A percentile compares a stretch with the other conserved stretches of the same genome.
Evolutionary conservation across 1,140 invertebrate species (phyloP).

Genomic region (Eurosta solidaginis): DNA sequence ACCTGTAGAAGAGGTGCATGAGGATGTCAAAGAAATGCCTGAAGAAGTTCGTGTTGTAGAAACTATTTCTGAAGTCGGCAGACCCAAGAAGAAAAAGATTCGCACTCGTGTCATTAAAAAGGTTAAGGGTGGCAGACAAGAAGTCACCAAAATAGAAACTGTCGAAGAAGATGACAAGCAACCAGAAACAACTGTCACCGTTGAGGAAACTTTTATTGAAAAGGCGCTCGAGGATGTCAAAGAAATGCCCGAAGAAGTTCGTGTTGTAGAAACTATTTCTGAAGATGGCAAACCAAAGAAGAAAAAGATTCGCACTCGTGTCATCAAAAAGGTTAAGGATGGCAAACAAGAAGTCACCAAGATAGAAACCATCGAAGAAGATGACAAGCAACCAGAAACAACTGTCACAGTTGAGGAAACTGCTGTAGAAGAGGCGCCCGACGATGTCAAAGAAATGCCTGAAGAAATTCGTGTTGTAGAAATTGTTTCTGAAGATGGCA

Average conservation of each 20-base stretch:
- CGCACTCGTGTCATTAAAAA: slow-evolving; percentile 32
- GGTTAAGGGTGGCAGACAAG: slow-evolving; percentile 31
- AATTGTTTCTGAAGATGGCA: slow-evolving; percentile 24
- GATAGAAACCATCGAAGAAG: slow-evolving; percentile 31
- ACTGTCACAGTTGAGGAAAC: slow-evolving; percentile 29
- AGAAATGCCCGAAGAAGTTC: slow-evolving; percentile 29
- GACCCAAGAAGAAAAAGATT: slow-evolving; percentile 22
- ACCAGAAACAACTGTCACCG: slow-evolving; percentile 27
- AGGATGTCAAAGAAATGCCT: slow-evolving; percentile 25
- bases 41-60: slow-evolving; percentile 30
- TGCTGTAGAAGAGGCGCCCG: slow-evolving; percentile 17
- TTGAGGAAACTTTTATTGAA: slow-evolving; percentile 24
- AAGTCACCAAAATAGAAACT: slow-evolving; percentile 32
- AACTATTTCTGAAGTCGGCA: slow-evolving; percentile 15
- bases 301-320: slow-evolving; percentile 26
- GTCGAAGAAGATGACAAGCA: slow-evolving; percentile 33
- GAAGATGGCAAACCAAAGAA: slow-evolving; percentile 32
- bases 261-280: slow-evolving; percentile 23
- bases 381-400: slow-evolving; percentile 31
- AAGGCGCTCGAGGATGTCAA: slow-evolving; percentile 14
- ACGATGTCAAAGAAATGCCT: slow-evolving; percentile 25
- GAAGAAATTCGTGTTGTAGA: slow-evolving; percentile 26
- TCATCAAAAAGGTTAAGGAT: slow-evolving; percentile 31
- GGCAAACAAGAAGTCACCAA: slow-evolving; percentile 33
- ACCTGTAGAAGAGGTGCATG: background rate